These are phyloP conservation scores for Aptenodytes forsteri DNA, from an alignment of 2,113 vertebrate genomes.

Conservation along the genomic window DNA sequence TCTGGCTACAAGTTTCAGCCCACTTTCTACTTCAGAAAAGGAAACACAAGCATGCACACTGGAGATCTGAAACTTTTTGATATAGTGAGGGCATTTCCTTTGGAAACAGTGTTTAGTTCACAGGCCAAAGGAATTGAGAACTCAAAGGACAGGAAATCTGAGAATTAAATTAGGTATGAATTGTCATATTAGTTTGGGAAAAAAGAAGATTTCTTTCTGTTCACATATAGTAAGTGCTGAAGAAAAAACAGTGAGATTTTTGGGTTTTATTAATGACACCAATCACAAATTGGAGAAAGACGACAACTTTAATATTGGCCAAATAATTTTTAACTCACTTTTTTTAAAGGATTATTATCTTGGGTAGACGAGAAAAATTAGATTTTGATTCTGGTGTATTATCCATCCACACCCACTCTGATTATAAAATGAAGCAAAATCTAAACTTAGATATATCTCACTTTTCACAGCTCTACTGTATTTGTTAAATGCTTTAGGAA, in stretches of 20 bases:
- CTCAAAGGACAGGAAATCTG: not conserved
- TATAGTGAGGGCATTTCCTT: not conserved
- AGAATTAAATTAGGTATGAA: not conserved
- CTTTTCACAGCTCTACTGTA: not conserved
- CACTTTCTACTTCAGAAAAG: not conserved
- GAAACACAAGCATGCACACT: not conserved
- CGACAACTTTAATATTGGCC: not conserved
- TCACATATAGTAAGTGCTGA: not conserved
- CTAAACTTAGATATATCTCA: not conserved
- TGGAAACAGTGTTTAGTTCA: not conserved
- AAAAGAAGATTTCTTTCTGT: not conserved
- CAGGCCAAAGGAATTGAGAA: not conserved
- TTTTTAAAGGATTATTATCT: not conserved
- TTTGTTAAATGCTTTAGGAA: not conserved
- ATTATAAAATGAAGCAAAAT: not conserved
- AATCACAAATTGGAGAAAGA: not conserved
- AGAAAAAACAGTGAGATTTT: not conserved
- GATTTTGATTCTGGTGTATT: not conserved
- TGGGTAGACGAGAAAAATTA: not conserved
- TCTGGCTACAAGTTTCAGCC: not conserved
- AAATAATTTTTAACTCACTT: not conserved
- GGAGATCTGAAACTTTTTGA: not conserved
- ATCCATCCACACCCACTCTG: not conserved
- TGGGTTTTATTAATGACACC: not conserved
- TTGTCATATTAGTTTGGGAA: not conserved